A percentile compares a stretch with the other conserved stretches of the same genome.
These are phyloP conservation scores for Acleris cristana DNA, from an alignment of 2,888 invertebrate genomes.

Conservation along the genomic window DNA sequence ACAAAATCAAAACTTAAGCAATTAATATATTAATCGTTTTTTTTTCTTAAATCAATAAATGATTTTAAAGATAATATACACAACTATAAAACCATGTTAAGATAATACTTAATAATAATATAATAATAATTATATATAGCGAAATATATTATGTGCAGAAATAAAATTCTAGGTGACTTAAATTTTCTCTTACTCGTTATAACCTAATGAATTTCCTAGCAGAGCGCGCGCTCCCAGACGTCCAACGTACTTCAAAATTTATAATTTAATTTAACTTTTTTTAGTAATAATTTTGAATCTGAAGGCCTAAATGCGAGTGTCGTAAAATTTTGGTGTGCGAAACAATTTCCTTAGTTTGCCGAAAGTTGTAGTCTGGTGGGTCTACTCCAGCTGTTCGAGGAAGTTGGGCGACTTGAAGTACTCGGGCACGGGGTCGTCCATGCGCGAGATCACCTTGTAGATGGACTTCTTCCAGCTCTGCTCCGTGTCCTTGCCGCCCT, in stretches of 20 bases:
- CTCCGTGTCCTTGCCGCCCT: conserved; percentile 97
- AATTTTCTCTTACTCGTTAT: conserved; percentile 81
- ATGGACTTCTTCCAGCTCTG: conserved; percentile 99
- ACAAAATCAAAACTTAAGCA: conserved; percentile 83
- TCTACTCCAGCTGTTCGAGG: conserved; percentile 98
- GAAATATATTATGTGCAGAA: conserved; percentile 85
- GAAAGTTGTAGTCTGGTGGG: conserved; percentile 58
- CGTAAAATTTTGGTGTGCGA: conserved; percentile 85
- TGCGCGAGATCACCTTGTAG: conserved; percentile 99
- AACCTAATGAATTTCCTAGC: conserved; percentile 82
- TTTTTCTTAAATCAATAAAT: conserved; percentile 83
- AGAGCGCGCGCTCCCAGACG: conserved; percentile 70
- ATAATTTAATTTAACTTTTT: conserved; percentile 79
- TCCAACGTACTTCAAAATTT: conserved; percentile 75
- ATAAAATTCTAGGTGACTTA: conserved; percentile 85
- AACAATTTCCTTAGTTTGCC: conserved; percentile 60
- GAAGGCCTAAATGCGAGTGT: conserved; percentile 88
- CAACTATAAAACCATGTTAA: conserved; percentile 84
- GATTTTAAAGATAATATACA: conserved; percentile 80
- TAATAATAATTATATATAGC: conserved; percentile 84
- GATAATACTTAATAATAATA: conserved; percentile 84
- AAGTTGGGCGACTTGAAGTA: conserved; percentile 99
- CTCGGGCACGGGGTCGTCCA: conserved; percentile 99
- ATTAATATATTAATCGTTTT: conserved; percentile 84
- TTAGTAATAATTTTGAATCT: conserved; percentile 86